A percentile compares a stretch with the other conserved stretches of the same genome.
Conservation (phyloP, 2,888 invertebrate genomes). For the Hypsopygia costalis region DNA sequence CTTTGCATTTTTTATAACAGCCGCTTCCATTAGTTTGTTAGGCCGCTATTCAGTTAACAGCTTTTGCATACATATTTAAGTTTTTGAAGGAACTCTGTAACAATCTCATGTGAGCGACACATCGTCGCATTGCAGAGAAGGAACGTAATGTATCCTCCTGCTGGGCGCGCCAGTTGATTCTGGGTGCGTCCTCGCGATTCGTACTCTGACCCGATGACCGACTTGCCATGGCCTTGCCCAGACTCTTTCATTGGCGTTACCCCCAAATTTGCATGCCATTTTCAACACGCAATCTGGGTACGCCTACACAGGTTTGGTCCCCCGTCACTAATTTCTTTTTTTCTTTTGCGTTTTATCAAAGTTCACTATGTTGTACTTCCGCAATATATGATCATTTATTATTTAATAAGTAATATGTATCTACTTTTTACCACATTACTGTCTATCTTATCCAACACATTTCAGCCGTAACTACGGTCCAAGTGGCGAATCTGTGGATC, state of each 20-base stretch:
- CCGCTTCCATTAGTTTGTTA: neutral
- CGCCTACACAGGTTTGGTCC: constrained; percentile 3
- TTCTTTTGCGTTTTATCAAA: too few relatives aligned
- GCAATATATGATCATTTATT: too few relatives aligned
- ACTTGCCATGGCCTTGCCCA: constrained; percentile 57
- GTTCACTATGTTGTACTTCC: too few relatives aligned
- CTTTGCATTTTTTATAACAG: constrained; percentile 14
- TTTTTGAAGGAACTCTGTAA: too few relatives aligned
- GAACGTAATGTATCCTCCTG: constrained; percentile 54
- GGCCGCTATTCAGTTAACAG: too few relatives aligned
- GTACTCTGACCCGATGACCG: constrained; percentile 68
- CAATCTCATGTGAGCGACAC: constrained; percentile 23
- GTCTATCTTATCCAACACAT: too few relatives aligned
- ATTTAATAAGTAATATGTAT: too few relatives aligned
- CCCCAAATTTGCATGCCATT: constrained; percentile 51
- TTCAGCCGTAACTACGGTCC: too few relatives aligned
- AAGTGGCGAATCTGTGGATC: too few relatives aligned
- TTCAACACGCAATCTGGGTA: constrained; percentile 34
- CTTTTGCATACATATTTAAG: too few relatives aligned
- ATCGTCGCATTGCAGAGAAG: constrained; percentile 74
- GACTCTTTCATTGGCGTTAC: constrained; percentile 45
- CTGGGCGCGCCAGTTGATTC: constrained; percentile 56
- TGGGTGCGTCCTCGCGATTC: constrained; percentile 69
- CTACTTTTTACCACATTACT: too few relatives aligned
- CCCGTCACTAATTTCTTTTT: neutral